Percentiles rank a stretch among this genome's conserved stretches.
phyloP scores from a whole-genome alignment of 2,797 vertebrate genomes.

The Anolis apletophallus region DNA sequence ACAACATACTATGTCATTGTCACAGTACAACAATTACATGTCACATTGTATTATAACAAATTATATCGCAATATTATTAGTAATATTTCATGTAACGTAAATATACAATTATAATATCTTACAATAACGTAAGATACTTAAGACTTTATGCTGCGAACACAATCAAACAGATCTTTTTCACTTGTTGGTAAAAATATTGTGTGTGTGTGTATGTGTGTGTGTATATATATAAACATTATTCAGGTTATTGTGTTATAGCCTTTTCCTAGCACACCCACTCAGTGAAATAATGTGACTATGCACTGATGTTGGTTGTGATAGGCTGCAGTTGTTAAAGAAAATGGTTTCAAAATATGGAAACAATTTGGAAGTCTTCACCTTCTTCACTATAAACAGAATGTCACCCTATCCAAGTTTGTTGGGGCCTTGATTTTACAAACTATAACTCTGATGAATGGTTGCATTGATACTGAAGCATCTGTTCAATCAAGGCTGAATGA shows the following conservation, averaged over 20 bases:
- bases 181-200: not conserved
- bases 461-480: not conserved
- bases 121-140: slow-evolving; percentile 12
- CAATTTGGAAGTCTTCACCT: slow-evolving; percentile 21
- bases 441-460: not conserved
- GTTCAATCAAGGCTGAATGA: not conserved
- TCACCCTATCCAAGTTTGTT: slow-evolving; percentile 1
- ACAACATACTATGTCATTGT: too few relatives aligned
- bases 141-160: slow-evolving; percentile 47
- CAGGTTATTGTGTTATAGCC: not conserved
- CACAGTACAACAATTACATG: too few relatives aligned
- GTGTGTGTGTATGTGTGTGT: too few relatives aligned
- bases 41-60: too few relatives aligned
- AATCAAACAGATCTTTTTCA: not conserved
- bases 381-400: slow-evolving; percentile 25
- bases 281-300: not conserved
- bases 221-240: not conserved
- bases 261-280: not conserved
- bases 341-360: slow-evolving; percentile 24
- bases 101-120: too few relatives aligned
- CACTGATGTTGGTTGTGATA: not conserved
- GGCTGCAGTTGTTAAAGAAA: not conserved
- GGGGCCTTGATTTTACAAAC: slow-evolving; percentile 11
- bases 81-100: too few relatives aligned
- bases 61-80: too few relatives aligned